These are phyloP conservation scores for Lepus townsendii DNA, from an alignment of 2,797 vertebrate species.

Conservation along the genomic window DNA sequence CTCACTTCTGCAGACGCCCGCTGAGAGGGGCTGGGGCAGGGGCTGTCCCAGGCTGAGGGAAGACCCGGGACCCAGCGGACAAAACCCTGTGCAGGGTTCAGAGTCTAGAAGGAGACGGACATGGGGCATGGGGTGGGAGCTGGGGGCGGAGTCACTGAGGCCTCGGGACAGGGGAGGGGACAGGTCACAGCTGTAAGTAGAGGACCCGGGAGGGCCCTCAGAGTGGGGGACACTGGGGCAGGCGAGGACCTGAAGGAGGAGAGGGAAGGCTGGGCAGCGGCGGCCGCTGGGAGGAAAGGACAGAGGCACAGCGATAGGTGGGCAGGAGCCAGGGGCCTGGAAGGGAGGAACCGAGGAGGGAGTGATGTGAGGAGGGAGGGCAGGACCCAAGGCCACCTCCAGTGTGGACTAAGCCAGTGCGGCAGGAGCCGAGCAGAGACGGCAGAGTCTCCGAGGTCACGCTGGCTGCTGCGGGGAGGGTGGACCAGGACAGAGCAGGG, in stretches of 20 bases:
- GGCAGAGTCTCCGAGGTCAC: neutral
- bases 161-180: accelerated
- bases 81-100: too few relatives aligned
- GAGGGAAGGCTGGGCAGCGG: neutral
- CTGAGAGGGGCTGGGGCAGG: accelerated
- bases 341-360: too few relatives aligned
- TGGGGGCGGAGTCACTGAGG: accelerated
- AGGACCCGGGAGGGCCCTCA: neutral
- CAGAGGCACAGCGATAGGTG: too few relatives aligned
- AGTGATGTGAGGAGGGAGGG: too few relatives aligned
- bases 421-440: neutral
- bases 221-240: neutral
- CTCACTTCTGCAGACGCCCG: neutral
- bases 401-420: accelerated
- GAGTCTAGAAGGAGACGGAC: neutral
- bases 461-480: neutral
- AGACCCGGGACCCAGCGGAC: neutral
- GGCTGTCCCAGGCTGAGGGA: neutral
- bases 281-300: neutral
- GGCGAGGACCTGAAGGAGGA: neutral
- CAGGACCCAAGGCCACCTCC: accelerated
- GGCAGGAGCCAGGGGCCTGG: neutral
- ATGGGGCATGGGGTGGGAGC: accelerated
- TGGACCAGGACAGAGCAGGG: neutral
- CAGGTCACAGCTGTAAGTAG: neutral